These are phyloP conservation scores for Temnothorax unifasciatus DNA, from an alignment of 2,888 invertebrate genomes.

Conservation along the genomic window DNA sequence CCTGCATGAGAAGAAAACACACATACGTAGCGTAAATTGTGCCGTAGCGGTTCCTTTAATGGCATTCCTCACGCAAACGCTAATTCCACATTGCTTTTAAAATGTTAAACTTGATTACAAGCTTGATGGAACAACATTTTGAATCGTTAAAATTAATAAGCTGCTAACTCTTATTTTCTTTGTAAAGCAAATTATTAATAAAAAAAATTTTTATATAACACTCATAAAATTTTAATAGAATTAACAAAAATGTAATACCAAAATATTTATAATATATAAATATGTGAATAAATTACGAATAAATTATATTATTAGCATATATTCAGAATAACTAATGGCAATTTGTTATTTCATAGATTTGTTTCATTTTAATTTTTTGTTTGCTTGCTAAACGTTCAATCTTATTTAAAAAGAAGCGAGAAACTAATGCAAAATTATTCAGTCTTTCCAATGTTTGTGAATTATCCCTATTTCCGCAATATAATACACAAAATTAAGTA, in stretches of 20 bases:
- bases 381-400: not conserved
- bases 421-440: not conserved
- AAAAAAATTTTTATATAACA: not conserved
- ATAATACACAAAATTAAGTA: not conserved
- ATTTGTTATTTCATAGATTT: not conserved
- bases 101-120: conserved; percentile 1
- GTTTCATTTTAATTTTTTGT: not conserved
- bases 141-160: not conserved
- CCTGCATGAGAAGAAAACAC: conserved; percentile 84
- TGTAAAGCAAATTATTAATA: not conserved
- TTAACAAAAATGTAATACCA: not conserved
- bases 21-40: conserved; percentile 6
- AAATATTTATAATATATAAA: not conserved
- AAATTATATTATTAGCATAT: not conserved
- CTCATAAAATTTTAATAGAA: not conserved
- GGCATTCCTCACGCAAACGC: not conserved
- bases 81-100: not conserved
- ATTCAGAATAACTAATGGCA: not conserved
- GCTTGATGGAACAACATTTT: not conserved
- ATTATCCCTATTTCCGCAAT: not conserved
- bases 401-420: not conserved
- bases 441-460: not conserved
- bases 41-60: conserved; percentile 9
- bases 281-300: not conserved
- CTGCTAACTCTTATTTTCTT: not conserved